Evolutionary conservation across 1,140 invertebrate genomes (phyloP), one percentile per base, ranked within the genome.

Genomic region (Chrysomallon squamiferum): DNA sequence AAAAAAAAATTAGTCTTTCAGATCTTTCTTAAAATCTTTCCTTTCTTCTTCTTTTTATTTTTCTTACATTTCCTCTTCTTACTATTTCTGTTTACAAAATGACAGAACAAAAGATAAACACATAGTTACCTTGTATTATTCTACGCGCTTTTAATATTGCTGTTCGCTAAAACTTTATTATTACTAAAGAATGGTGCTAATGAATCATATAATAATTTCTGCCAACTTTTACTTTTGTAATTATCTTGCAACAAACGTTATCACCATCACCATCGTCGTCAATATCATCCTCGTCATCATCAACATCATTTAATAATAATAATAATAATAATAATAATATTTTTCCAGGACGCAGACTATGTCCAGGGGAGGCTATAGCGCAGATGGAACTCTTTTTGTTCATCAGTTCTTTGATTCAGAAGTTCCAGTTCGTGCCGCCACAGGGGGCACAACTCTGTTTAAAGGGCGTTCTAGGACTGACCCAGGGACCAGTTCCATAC

Each of bases 351-450:
- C 59, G 68, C 15, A 47, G 75, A 25, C 41, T 56, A 0, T 77
- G 75, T 56, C 59, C 71, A 2, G 75, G 75, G 1, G 70, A 77
- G 67, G 50, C 63, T 33, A 41, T 77, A 15, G 75, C 75, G 1
- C 59, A 67, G 33, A 66, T 71, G 63, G 72, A 77, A 49, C 32
- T 74, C 13, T 77, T 77, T 65, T 49, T 74, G 0, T 77, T 71
- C 59, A 38, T 74, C 4, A 50, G 72, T 1, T 54, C 68, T 2
- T 13, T 77, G 33, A 20, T 77, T 13, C 75, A 77, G 33, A 59
- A 47, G 50, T 76, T 70, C 32, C 35, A 58, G 6, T 45, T 74
- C 62, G 22, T 18, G 15, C 25, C 61, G 2, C 33, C 62, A 27
- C 35, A 65, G n/a, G 62, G 45, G 15, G 38, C 43, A 2, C 15